Base-by-base conservation (phyloP, 2,888 invertebrate genomes). In the Flexamia atlantica region DNA sequence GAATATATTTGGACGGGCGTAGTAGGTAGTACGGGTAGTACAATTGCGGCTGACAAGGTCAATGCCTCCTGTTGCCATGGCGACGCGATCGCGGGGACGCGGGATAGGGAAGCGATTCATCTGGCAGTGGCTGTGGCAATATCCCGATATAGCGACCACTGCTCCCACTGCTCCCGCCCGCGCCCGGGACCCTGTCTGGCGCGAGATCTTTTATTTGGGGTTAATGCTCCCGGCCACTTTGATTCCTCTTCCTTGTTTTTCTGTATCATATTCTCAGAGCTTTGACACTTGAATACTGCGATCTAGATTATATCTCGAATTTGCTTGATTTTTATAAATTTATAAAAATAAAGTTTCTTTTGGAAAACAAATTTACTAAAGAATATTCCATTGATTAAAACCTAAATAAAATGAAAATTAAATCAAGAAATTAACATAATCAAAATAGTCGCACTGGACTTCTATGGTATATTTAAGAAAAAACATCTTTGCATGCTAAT, bases 11-110 rank as follows among this genome's bases (percentile, higher is more conserved):
- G 20, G 7, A 14, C 17, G 9, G 30, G 64, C 28, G 64, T 64
- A 30, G 64, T 64, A 30, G 4, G 30, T 17, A 20, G 7, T 14
- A 64, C 28, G 70, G 40, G 28, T 70, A 70, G 70, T 70, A 70
- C 23, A 23, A 23, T 5, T 70, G 70, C 70, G 70, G 40, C 68
- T 70, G 70, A 40, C 70, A 70, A 70, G 70, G 70, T 70, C 70
- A 70, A 36, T 70, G 70, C 70, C 70, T 70, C 70, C 70, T 70
- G 70, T 70, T 70, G 70, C 70, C 23, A 70, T 70, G 70, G 40
- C n/a, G 40, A 70, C 40, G 23, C 36, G n/a, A n/a, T 28, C 68
- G 68, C 30, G 23, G 70, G 30, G 68, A 68, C 68, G 68, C 68
- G 68, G 68, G 68, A n/a, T 23, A 14, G 68, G 70, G 70, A 70